A percentile compares a stretch with the other conserved stretches of the same genome.
These are phyloP conservation scores for Choristoneura fumiferana DNA, from an alignment of 1,140 invertebrate species.

Conservation along the genomic window DNA sequence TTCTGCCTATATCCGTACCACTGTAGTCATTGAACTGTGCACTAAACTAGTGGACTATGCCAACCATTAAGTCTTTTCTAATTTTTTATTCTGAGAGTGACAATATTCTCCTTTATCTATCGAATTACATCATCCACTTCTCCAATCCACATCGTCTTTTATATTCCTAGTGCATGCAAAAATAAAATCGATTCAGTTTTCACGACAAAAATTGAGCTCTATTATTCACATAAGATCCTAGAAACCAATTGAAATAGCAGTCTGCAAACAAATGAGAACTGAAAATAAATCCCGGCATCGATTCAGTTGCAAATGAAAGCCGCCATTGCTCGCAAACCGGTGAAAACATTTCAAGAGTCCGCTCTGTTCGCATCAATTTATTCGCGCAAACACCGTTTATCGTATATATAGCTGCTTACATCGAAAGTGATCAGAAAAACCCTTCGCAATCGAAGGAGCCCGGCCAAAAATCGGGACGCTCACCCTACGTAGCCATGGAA, in stretches of 20 bases:
- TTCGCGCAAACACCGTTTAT: slow-evolving; percentile 15
- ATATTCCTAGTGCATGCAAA: no score
- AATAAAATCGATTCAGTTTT: no score
- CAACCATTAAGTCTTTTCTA: no score
- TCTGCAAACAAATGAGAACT: not conserved
- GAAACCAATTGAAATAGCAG: not conserved
- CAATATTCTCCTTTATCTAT: no score
- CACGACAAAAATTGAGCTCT: no score
- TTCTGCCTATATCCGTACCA: no score
- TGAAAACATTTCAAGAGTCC: slow-evolving; percentile 14
- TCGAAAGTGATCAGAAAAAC: slow-evolving; percentile 61
- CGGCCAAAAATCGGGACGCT: slow-evolving; percentile 65
- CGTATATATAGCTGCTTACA: slow-evolving; percentile 28
- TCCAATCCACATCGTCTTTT: no score
- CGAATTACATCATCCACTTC: no score
- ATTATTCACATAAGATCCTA: not conserved
- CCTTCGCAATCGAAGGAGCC: slow-evolving; percentile 56
- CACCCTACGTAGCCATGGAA: slow-evolving; percentile 51
- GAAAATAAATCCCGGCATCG: slow-evolving; percentile 10
- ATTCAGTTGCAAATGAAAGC: slow-evolving; percentile 13
- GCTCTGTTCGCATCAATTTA: slow-evolving; percentile 16
- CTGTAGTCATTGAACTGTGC: no score
- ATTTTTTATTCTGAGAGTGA: no score
- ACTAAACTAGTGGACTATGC: no score
- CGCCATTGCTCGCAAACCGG: not conserved